Percentiles rank a stretch among this genome's conserved stretches.
These are phyloP conservation scores for Etheostoma cragini DNA, from an alignment of 2,113 vertebrate genomes.

Conservation along the genomic window DNA sequence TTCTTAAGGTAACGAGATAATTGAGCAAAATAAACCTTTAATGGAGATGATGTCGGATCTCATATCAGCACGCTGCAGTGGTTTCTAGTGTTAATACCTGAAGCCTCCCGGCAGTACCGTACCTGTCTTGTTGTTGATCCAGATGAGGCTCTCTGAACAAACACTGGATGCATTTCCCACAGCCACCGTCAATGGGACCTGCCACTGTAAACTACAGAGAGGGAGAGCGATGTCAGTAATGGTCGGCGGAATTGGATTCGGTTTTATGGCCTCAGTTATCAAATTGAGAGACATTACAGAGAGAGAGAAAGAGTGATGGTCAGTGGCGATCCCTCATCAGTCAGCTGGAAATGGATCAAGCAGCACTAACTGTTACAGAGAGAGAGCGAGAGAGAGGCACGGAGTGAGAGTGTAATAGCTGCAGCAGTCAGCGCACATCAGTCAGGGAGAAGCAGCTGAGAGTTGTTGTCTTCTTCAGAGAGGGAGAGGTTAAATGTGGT, in stretches of 20 bases:
- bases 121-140: slow-evolving; percentile 98
- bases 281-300: slow-evolving; percentile 35
- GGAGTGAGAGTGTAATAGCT: slow-evolving; percentile 35
- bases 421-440: slow-evolving; percentile 23
- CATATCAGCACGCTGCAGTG: neutral
- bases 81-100: too few species aligned
- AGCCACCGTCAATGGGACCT: slow-evolving; percentile 94
- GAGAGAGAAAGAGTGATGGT: slow-evolving; percentile 38
- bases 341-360: slow-evolving; percentile 49
- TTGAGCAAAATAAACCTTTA: neutral
- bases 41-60: neutral
- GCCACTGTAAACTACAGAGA: slow-evolving; percentile 93
- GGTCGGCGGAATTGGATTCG: slow-evolving; percentile 18
- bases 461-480: slow-evolving; percentile 40
- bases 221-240: slow-evolving; percentile 48
- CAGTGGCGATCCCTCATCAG: slow-evolving; percentile 30
- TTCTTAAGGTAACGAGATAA: slow-evolving; percentile 23
- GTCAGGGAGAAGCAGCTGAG: slow-evolving; percentile 37
- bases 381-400: neutral
- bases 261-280: slow-evolving; percentile 59
- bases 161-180: slow-evolving; percentile 92
- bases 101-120: slow-evolving; percentile 18
- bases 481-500: slow-evolving; percentile 29
- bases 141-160: slow-evolving; percentile 92
- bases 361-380: neutral